These are phyloP conservation scores for Apamea monoglypha DNA, from an alignment of 2,888 invertebrate species.

Conservation along the genomic window DNA sequence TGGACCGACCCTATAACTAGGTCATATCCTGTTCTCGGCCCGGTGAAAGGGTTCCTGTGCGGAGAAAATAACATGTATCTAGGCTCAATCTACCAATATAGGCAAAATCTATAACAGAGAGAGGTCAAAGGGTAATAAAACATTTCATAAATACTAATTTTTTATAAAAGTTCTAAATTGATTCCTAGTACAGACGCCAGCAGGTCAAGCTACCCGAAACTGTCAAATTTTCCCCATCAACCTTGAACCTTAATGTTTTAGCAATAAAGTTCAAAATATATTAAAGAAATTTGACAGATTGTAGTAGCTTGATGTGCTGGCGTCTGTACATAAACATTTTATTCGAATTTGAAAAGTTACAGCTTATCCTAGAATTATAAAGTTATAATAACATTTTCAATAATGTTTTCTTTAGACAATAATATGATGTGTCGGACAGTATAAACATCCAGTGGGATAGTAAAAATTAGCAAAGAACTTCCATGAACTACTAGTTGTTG, in stretches of 20 bases:
- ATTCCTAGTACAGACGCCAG: no score
- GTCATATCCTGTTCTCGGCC: conserved; percentile 10
- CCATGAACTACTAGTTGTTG: conserved; percentile 25
- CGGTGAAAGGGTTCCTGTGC: conserved; percentile 34
- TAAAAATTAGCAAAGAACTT: conserved; percentile 50
- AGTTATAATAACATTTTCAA: conserved; percentile 2
- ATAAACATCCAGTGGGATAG: background rate
- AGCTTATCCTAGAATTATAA: background rate
- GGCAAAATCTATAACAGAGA: background rate
- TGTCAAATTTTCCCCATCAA: no score
- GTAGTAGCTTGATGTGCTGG: no score
- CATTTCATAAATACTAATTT: background rate
- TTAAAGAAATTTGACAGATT: no score
- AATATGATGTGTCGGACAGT: conserved; percentile 6
- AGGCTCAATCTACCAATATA: conserved; percentile 3
- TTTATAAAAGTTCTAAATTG: background rate
- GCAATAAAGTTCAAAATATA: no score
- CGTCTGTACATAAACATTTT: background rate
- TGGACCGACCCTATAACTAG: background rate
- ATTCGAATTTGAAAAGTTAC: background rate
- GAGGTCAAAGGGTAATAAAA: background rate
- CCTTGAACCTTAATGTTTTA: no score
- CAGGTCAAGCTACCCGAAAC: no score
- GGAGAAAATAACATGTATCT: conserved; percentile 36
- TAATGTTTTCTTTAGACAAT: conserved; percentile 20